A percentile compares a stretch with the other conserved stretches of the same genome.
Evolutionary conservation across 1,140 invertebrate species (phyloP).

Genomic region (Drosophila carrolli): DNA sequence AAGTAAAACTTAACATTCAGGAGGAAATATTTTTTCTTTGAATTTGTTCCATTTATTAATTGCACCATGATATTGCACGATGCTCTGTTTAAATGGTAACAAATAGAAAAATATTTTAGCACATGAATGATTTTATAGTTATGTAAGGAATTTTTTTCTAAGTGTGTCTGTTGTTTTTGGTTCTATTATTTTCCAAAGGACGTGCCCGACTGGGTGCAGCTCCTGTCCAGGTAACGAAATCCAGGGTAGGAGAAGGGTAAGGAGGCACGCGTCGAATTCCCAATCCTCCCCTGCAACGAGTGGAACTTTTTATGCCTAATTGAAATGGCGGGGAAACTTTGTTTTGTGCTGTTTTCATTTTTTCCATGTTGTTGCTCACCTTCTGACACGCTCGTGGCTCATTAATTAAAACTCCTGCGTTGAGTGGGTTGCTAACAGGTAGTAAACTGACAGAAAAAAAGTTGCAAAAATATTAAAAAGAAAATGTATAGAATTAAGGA

Average conservation of each 20-base stretch:
- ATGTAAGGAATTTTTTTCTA: not conserved
- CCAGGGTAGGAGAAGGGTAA: conserved; percentile 6
- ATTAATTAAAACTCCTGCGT: conserved; percentile 74
- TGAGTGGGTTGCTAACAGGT: conserved; percentile 73
- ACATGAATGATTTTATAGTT: not conserved
- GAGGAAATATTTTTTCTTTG: too few relatives aligned
- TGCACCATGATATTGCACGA: too few relatives aligned
- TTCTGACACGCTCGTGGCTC: conserved; percentile 75
- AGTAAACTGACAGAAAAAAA: conserved; percentile 33
- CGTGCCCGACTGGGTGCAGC: conserved; percentile 76
- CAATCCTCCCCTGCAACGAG: conserved; percentile 60
- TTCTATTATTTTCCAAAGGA: conserved; percentile 66
- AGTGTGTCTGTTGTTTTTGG: conserved; percentile 21
- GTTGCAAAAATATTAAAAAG: conserved; percentile 1
- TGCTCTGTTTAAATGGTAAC: too few relatives aligned
- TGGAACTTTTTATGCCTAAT: conserved; percentile 75
- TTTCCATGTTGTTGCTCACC: conserved; percentile 50
- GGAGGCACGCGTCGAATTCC: conserved; percentile 57
- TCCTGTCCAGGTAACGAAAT: conserved; percentile 45
- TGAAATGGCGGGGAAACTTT: conserved; percentile 73
- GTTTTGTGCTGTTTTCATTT: conserved; percentile 33
- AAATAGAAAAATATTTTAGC: too few relatives aligned
- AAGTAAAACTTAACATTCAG: too few relatives aligned
- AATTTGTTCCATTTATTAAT: too few relatives aligned
- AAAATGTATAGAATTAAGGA: too few relatives aligned